These are phyloP conservation scores for Platorchestia sp. DNA, from an alignment of 1,140 invertebrate species.

Conservation along the genomic window DNA sequence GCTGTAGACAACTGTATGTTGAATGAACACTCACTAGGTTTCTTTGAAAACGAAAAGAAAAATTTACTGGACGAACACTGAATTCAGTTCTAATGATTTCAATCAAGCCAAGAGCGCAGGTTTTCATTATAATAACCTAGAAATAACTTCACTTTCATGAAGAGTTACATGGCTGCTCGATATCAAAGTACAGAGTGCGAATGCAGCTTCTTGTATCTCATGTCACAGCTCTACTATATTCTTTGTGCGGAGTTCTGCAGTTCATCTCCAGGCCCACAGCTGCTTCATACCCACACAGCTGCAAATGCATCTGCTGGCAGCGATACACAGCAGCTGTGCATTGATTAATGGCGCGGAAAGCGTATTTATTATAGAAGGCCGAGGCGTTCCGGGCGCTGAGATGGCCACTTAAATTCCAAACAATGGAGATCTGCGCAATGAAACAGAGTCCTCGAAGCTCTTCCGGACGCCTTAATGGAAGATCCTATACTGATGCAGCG, in stretches of 20 bases:
- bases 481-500: neutral
- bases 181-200: neutral
- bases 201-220: neutral
- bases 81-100: neutral
- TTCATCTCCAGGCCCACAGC: neutral
- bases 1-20: no score
- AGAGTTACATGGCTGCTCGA: no score
- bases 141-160: neutral
- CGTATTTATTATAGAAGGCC: neutral
- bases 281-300: neutral
- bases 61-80: neutral
- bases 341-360: slow-evolving; percentile 6
- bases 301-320: neutral
- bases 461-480: neutral
- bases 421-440: neutral
- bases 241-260: neutral
- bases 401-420: neutral
- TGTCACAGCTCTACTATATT: neutral
- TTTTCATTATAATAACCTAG: neutral
- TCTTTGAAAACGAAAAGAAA: neutral
- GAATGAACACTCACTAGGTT: no score
- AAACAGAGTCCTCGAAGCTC: neutral
- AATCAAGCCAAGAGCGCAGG: neutral
- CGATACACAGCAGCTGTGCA: neutral
- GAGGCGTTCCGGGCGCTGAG: neutral